phyloP scores from a whole-genome alignment of 1,140 invertebrate species.

The Diabrotica undecimpunctata region DNA sequence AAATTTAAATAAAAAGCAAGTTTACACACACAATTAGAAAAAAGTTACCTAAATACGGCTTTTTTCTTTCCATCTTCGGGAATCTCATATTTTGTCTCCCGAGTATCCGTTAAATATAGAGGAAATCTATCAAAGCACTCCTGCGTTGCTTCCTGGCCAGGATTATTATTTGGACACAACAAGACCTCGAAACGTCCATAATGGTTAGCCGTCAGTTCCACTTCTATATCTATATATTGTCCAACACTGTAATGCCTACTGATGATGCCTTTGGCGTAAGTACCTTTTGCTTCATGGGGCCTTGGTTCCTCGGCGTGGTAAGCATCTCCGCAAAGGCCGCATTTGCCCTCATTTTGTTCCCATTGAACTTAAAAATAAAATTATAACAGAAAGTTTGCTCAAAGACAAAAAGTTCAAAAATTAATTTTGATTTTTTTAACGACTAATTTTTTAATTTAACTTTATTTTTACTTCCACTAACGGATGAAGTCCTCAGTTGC shows the following conservation, averaged over 20 bases:
- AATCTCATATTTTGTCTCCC: conserved; percentile 58
- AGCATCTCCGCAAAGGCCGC: conserved; percentile 86
- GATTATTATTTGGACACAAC: conserved; percentile 82
- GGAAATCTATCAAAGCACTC: conserved; percentile 79
- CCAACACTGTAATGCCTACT: conserved; percentile 75
- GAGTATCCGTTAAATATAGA: conserved; percentile 65
- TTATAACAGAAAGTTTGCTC: too few relatives aligned
- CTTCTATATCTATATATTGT: conserved; percentile 78
- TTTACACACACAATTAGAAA: background rate
- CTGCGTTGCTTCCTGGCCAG: conserved; percentile 68
- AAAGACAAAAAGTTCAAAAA: background rate
- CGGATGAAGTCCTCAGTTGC: too few relatives aligned
- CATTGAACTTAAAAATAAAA: conserved; percentile 77
- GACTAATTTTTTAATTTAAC: too few relatives aligned
- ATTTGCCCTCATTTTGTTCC: conserved; percentile 78
- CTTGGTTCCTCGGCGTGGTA: conserved; percentile 68
- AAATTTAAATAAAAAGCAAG: too few relatives aligned
- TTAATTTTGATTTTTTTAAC: background rate
- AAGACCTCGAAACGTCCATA: conserved; percentile 80
- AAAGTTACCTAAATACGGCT: conserved; percentile 55
- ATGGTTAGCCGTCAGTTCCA: conserved; percentile 89
- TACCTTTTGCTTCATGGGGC: conserved; percentile 83
- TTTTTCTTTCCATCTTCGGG: conserved; percentile 72
- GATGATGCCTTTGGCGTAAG: conserved; percentile 81
- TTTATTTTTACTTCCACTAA: too few relatives aligned